phyloP scores from a whole-genome alignment of 2,113 vertebrate species.

The Stigmatopora argus region DNA sequence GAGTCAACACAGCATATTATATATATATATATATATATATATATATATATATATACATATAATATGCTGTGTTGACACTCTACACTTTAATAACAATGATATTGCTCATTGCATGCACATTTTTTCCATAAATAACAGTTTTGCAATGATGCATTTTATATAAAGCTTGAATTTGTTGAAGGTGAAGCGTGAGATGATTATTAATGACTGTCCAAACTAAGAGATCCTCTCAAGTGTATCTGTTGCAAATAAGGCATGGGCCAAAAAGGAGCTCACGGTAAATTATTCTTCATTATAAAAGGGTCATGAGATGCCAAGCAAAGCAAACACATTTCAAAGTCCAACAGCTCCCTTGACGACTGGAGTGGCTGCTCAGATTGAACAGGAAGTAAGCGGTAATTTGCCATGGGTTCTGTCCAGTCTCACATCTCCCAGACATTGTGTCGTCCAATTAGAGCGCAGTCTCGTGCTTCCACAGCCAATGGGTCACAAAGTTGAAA shows the following conservation, averaged over 20 bases:
- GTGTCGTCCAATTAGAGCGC: constrained; percentile 61
- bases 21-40: too few relatives aligned
- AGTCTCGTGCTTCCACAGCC: constrained; percentile 47
- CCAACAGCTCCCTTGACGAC: constrained; percentile 62
- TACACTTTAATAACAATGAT: too few relatives aligned
- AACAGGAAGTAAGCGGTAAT: constrained; percentile 68
- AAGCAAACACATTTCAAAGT: constrained; percentile 67
- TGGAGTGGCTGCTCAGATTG: constrained; percentile 52
- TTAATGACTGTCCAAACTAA: constrained; percentile 5
- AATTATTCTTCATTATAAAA: constrained; percentile 59
- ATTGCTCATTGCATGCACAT: too few relatives aligned
- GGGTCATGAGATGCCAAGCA: constrained; percentile 60
- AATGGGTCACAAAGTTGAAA: constrained; percentile 60
- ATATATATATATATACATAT: too few relatives aligned
- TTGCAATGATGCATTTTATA: not conserved
- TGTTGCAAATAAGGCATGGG: constrained; percentile 50
- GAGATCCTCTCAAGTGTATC: constrained; percentile 22
- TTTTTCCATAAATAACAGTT: too few relatives aligned
- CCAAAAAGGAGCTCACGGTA: constrained; percentile 36
- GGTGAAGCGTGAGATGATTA: constrained; percentile 3
- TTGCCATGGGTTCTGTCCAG: constrained; percentile 68
- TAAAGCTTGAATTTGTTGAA: not conserved
- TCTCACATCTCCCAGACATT: constrained; percentile 63
- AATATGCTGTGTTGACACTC: too few relatives aligned
- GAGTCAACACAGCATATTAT: too few relatives aligned